phyloP scores from a whole-genome alignment of 1,140 invertebrate genomes.

The Ceratitis capitata region DNA sequence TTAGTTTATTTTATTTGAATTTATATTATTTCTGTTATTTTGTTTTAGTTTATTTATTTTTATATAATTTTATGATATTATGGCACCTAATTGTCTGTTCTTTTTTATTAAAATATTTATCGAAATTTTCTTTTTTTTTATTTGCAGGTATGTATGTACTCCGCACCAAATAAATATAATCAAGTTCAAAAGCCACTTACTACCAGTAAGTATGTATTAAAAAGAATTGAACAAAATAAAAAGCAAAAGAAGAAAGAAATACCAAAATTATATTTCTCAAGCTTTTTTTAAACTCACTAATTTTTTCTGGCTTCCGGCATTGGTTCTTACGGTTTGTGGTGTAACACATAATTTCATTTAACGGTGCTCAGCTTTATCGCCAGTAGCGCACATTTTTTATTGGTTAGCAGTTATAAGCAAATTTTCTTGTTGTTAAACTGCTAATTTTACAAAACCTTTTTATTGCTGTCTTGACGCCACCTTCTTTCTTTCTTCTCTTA shows the following conservation, averaged over 20 bases:
- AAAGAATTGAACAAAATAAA: neutral
- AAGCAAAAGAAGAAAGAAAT: neutral
- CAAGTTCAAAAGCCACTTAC: neutral
- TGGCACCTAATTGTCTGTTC: too few species aligned
- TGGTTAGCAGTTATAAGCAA: neutral
- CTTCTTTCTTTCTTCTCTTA: neutral
- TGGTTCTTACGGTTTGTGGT: too few species aligned
- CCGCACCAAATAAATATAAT: neutral
- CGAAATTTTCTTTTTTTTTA: neutral
- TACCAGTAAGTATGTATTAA: too few species aligned
- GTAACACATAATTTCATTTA: neutral
- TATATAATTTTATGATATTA: too few species aligned
- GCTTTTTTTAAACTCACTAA: neutral
- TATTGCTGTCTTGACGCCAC: neutral
- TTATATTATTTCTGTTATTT: too few species aligned
- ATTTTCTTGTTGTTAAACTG: neutral
- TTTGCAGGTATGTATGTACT: neutral
- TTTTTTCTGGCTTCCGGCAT: neutral
- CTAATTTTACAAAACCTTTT: neutral
- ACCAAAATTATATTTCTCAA: neutral
- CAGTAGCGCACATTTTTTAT: neutral
- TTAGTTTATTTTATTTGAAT: too few species aligned
- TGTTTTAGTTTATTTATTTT: too few species aligned
- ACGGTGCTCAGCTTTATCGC: neutral
- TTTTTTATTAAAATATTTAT: too few species aligned